These are phyloP conservation scores for Spilarctia lutea DNA, from an alignment of 2,888 invertebrate genomes.

Conservation along the genomic window DNA sequence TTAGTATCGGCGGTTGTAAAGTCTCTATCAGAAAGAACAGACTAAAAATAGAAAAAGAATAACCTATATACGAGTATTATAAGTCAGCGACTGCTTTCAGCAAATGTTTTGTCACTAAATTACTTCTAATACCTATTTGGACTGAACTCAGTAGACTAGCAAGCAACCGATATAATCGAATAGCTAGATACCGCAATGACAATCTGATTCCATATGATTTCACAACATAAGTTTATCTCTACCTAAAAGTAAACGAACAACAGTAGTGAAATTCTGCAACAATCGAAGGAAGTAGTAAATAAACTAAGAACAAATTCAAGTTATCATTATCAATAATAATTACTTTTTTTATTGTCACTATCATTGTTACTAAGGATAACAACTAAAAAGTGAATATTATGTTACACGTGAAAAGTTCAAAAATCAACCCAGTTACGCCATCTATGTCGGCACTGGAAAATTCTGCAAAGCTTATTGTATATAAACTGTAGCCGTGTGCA, in stretches of 20 bases:
- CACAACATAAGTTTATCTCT: slow-evolving; percentile 30
- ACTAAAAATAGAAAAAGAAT: background rate
- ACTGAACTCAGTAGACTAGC: slow-evolving; percentile 40
- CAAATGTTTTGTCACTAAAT: background rate
- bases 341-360: slow-evolving; percentile 37
- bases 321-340: slow-evolving; percentile 31
- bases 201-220: slow-evolving; percentile 50
- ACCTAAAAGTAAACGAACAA: background rate
- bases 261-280: background rate
- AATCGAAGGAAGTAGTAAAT: background rate
- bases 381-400: slow-evolving; percentile 30
- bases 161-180: slow-evolving; percentile 32
- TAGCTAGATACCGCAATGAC: slow-evolving; percentile 31
- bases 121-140: background rate
- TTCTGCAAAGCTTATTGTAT: slow-evolving; percentile 49
- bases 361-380: slow-evolving; percentile 25
- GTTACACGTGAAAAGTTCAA: slow-evolving; percentile 8
- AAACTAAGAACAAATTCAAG: slow-evolving; percentile 2
- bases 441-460: slow-evolving; percentile 59
- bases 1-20: too few species aligned
- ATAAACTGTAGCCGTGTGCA: slow-evolving; percentile 51
- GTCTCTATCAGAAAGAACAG: background rate
- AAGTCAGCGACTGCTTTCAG: background rate
- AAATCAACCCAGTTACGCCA: slow-evolving; percentile 60
- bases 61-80: background rate